These are phyloP conservation scores for Piscicola geometra DNA, from an alignment of 2,888 invertebrate species.

Conservation along the genomic window DNA sequence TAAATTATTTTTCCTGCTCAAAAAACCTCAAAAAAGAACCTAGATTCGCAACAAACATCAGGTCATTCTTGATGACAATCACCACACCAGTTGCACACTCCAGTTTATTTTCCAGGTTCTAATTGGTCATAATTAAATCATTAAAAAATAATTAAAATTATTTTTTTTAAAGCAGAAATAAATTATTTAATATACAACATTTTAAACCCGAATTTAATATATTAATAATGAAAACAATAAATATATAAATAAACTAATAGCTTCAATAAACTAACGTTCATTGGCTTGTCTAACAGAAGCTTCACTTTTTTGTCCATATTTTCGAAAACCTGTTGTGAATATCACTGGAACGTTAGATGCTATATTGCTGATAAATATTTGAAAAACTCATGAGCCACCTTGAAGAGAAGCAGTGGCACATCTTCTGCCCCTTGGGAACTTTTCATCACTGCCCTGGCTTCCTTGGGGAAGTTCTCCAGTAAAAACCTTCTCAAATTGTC, in stretches of 20 bases:
- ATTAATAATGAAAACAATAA: too few relatives aligned
- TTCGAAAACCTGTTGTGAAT: background rate
- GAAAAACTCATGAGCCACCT: background rate
- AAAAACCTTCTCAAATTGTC: constrained; percentile 8
- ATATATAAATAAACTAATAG: too few relatives aligned
- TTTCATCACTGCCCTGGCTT: background rate
- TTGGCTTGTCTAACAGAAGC: background rate
- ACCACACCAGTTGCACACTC: constrained; percentile 71
- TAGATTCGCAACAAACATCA: constrained; percentile 60
- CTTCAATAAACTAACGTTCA: background rate
- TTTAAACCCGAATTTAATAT: too few relatives aligned
- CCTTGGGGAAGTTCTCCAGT: constrained; percentile 1
- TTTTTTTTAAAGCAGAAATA: too few relatives aligned
- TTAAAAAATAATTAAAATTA: too few relatives aligned
- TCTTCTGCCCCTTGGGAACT: background rate
- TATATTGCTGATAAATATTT: background rate
- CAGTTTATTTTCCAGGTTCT: constrained; percentile 53
- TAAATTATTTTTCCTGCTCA: background rate
- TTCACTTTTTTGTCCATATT: constrained; percentile 1
- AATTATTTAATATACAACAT: too few relatives aligned
- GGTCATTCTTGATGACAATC: constrained; percentile 67
- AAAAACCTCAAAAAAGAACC: background rate
- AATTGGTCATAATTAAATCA: too few relatives aligned
- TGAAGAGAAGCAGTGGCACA: background rate
- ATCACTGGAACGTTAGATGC: too few relatives aligned